Evolutionary conservation across 2,888 invertebrate species (phyloP).

Genomic region (Microchrysa polita): DNA sequence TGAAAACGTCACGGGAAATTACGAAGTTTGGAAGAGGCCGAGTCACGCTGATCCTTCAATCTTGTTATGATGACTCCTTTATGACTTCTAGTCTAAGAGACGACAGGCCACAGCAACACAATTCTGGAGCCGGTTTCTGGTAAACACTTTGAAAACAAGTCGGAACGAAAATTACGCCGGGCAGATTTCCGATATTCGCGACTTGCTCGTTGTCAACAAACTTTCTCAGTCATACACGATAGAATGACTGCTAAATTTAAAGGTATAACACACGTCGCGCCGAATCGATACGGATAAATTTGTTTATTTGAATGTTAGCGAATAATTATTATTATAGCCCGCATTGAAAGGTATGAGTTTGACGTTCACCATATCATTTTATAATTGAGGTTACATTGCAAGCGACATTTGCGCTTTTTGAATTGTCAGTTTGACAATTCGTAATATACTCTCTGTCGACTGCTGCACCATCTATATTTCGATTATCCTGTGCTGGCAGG

Average conservation of each 20-base stretch:
- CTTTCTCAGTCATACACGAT: background rate
- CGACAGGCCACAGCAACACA: background rate
- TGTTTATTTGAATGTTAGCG: background rate
- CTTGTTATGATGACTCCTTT: no score
- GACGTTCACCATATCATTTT: slow-evolving; percentile 19
- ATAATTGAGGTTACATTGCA: slow-evolving; percentile 33
- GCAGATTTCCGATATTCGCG: background rate
- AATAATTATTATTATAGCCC: background rate
- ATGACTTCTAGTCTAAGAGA: slow-evolving; percentile 4
- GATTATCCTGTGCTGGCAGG: no score
- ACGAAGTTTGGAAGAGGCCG: slow-evolving; percentile 16
- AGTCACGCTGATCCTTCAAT: no score
- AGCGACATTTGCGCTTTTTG: slow-evolving; percentile 33
- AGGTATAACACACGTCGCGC: background rate
- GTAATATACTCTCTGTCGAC: background rate
- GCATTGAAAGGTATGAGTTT: slow-evolving; percentile 5
- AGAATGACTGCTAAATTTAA: background rate
- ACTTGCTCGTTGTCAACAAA: background rate
- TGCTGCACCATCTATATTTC: background rate
- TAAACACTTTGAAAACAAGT: background rate
- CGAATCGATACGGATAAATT: background rate
- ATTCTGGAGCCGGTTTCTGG: slow-evolving; percentile 9
- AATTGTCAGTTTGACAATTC: background rate
- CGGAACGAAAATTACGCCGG: background rate
- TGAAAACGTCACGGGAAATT: slow-evolving; percentile 28